Conservation (phyloP, 2,113 vertebrate species). For the Bubo scandiacus region DNA sequence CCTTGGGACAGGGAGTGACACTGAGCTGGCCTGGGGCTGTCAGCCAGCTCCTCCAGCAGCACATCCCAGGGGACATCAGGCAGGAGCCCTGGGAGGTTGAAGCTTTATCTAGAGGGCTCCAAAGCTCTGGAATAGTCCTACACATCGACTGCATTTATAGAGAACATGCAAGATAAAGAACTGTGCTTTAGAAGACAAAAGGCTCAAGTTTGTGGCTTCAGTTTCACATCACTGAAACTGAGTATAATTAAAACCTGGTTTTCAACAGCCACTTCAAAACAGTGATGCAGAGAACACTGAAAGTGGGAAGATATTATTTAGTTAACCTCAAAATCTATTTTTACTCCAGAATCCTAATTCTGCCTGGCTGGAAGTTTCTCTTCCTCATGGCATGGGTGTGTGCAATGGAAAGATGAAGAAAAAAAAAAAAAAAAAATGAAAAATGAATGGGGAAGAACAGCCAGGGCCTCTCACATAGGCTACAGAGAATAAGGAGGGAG, state of each 20-base stretch:
- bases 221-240: not conserved
- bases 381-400: not conserved
- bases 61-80: not conserved
- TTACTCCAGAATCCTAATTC: not conserved
- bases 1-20: not conserved
- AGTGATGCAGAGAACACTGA: not conserved
- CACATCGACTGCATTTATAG: not conserved
- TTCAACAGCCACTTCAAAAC: not conserved
- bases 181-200: not conserved
- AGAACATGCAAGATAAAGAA: not conserved
- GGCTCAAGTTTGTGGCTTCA: not conserved
- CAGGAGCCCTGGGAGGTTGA: not conserved
- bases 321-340: slow-evolving; percentile 30
- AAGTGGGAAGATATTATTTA: not conserved
- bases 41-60: not conserved
- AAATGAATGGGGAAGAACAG: not conserved
- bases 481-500: not conserved
- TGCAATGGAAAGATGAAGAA: not conserved
- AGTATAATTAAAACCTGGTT: not conserved
- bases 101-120: not conserved
- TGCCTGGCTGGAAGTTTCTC: not conserved
- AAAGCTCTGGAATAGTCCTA: not conserved
- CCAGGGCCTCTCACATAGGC: not conserved
- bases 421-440: not conserved
- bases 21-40: not conserved